These are phyloP conservation scores for Gastrophryne carolinensis DNA, from an alignment of 2,797 vertebrate genomes.

Conservation along the genomic window DNA sequence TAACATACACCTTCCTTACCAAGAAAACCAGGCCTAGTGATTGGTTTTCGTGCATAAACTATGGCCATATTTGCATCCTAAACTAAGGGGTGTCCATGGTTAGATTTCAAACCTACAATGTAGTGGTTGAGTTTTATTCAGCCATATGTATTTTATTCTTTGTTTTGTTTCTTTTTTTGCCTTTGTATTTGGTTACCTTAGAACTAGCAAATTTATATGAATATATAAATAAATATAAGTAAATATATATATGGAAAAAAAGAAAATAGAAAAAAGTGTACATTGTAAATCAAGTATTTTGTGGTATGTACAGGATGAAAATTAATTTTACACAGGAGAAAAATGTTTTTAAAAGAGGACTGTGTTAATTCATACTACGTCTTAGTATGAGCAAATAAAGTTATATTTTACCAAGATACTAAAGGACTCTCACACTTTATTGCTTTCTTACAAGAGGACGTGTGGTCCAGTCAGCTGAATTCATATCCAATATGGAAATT, in stretches of 20 bases:
- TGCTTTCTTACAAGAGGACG: too few species aligned
- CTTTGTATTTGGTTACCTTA: conserved; percentile 80
- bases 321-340: conserved; percentile 93
- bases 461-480: too few species aligned
- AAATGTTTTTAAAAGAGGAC: conserved; percentile 91
- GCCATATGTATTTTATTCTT: conserved; percentile 70
- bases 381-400: conserved; percentile 98
- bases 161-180: conserved; percentile 56
- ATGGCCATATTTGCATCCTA: conserved; percentile 44
- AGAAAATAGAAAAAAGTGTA: conserved; percentile 56
- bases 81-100: conserved; percentile 59
- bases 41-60: background rate
- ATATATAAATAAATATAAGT: conserved; percentile 60
- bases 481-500: too few species aligned
- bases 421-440: background rate
- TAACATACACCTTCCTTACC: background rate
- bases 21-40: conserved; percentile 10
- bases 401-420: conserved; percentile 90
- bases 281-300: conserved; percentile 88
- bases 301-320: conserved; percentile 87
- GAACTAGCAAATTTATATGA: conserved; percentile 80
- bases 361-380: conserved; percentile 94
- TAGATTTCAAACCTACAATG: conserved; percentile 66
- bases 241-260: conserved; percentile 40
- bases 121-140: conserved; percentile 91